Percentiles rank a stretch among this genome's conserved stretches.
These are phyloP conservation scores for Mongoloraphidia duomilia DNA, from an alignment of 2,888 invertebrate genomes.

Conservation along the genomic window DNA sequence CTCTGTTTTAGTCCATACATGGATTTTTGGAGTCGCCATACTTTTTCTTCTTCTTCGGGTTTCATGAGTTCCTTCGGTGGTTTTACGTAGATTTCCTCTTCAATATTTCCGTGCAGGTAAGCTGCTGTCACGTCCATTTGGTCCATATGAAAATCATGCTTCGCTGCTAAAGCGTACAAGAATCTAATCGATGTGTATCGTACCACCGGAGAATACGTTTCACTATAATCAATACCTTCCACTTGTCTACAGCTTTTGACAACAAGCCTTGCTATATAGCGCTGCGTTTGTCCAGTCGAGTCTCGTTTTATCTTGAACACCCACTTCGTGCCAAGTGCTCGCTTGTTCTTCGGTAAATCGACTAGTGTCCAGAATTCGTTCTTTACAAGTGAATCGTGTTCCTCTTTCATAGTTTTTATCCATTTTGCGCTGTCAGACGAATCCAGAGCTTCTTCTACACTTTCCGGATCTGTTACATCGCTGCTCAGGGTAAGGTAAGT, in stretches of 20 bases:
- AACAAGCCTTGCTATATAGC: not conserved
- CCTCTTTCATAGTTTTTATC: not conserved
- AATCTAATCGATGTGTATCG: slow-evolving; percentile 9
- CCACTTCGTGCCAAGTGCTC: not conserved
- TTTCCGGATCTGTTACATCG: not conserved
- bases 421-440: not conserved
- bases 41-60: not conserved
- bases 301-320: slow-evolving; percentile 3
- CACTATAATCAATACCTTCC: not conserved
- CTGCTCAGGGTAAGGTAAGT: not conserved
- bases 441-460: not conserved
- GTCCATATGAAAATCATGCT: slow-evolving; percentile 7
- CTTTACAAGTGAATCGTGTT: not conserved
- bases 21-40: slow-evolving; percentile 1
- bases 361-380: not conserved
- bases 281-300: slow-evolving; percentile 1
- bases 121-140: slow-evolving; percentile 12
- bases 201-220: slow-evolving; percentile 7
- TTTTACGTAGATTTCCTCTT: too few species aligned
- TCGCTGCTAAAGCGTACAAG: slow-evolving; percentile 8
- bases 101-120: slow-evolving; percentile 11
- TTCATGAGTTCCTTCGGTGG: too few species aligned
- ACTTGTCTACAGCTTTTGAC: not conserved
- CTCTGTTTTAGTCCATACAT: slow-evolving; percentile 7
- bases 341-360: not conserved